Conservation (phyloP, 2,797 vertebrate species). For the Paedocypris micromegethes region DNA sequence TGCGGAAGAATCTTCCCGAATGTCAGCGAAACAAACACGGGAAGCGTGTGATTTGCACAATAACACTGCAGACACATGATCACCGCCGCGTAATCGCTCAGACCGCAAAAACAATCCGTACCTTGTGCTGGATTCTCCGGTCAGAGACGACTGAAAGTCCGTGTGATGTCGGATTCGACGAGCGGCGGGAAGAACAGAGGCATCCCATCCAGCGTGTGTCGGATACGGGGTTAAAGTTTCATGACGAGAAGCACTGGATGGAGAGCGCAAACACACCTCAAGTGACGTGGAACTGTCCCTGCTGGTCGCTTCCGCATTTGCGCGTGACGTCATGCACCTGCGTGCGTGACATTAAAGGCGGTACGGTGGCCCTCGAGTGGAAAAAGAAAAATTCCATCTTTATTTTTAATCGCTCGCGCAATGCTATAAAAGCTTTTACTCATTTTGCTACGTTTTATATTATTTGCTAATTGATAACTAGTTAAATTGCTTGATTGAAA, state of each 20-base stretch:
- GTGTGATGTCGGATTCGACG: neutral
- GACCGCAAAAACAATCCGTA: slow-evolving; percentile 11
- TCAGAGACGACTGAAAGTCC: slow-evolving; percentile 1
- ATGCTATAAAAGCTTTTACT: too few species aligned
- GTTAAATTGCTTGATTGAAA: too few species aligned
- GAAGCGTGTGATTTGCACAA: too few species aligned
- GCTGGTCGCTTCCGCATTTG: slow-evolving; percentile 68
- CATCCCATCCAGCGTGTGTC: slow-evolving; percentile 4
- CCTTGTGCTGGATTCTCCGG: slow-evolving; percentile 25
- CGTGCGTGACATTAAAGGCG: slow-evolving; percentile 51
- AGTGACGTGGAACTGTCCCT: slow-evolving; percentile 68
- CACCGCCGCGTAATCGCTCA: too few species aligned
- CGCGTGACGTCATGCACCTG: slow-evolving; percentile 38
- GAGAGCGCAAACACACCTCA: slow-evolving; percentile 58
- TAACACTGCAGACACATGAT: too few species aligned
- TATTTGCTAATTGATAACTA: too few species aligned
- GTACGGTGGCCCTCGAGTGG: slow-evolving; percentile 1
- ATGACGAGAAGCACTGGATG: slow-evolving; percentile 15
- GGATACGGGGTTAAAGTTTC: slow-evolving; percentile 22
- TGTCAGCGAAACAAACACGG: too few species aligned
- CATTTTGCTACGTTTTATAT: too few species aligned
- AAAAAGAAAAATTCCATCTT: neutral
- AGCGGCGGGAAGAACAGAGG: neutral
- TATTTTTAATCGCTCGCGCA: too few species aligned
- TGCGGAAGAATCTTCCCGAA: too few species aligned